Evolutionary conservation across 2,888 invertebrate species (phyloP).

Genomic region (Orthosia gracilis): DNA sequence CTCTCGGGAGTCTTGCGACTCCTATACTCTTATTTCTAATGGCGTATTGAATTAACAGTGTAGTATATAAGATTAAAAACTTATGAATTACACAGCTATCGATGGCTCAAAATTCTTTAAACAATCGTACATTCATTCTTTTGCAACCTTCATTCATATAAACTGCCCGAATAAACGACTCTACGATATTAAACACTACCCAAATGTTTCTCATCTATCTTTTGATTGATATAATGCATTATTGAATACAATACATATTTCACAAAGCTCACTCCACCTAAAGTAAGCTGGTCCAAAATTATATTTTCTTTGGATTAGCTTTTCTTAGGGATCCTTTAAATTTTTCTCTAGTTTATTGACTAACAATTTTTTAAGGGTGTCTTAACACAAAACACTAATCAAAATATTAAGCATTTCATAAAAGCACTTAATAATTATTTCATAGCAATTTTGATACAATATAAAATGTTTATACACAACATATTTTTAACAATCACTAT

Average conservation of each 20-base stretch:
- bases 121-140: slow-evolving; percentile 11
- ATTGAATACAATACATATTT: not conserved
- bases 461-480: slow-evolving; percentile 39
- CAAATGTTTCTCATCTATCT: not conserved
- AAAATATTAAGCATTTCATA: not conserved
- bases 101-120: not conserved
- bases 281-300: too few species aligned
- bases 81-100: not conserved
- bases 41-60: too few species aligned
- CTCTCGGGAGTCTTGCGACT: not conserved
- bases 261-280: not conserved
- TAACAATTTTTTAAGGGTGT: too few species aligned
- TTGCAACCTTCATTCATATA: slow-evolving; percentile 17
- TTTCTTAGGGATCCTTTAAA: not conserved
- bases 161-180: not conserved
- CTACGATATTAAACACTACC: not conserved
- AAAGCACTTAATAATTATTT: slow-evolving; percentile 22
- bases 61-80: not conserved
- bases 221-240: slow-evolving; percentile 1
- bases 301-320: too few species aligned
- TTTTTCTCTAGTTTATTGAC: not conserved
- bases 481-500: not conserved
- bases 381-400: not conserved
- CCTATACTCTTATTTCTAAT: not conserved
- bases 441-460: slow-evolving; percentile 55